Evolutionary conservation across 2,888 invertebrate species (phyloP), one percentile per base, ranked within the genome.

Genomic region (Drosophila multiciliata): DNA sequence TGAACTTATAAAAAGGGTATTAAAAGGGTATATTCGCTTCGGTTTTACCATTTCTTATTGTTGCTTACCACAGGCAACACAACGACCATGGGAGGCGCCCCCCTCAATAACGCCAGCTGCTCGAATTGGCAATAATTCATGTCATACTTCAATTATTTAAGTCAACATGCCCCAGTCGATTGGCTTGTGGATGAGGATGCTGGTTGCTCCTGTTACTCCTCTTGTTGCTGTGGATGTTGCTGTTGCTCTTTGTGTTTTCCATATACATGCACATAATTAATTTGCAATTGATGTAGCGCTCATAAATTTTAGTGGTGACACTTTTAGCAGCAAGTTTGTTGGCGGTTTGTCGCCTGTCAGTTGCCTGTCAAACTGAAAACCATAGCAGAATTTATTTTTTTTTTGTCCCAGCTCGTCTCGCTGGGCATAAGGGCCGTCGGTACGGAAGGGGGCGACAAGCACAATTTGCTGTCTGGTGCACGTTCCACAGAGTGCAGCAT

Each of bases 61-160:
- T 12, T 2, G 55, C 23, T 58, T 45, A 9, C n/a, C 32, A 50
- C 17, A 17, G 12, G n/a, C 49, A 12, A 17, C 33, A 26, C 12
- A 33, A 35, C 23, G 48, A n/a, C 12, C 35, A 48, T 38, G 48
- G 38, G 49, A 17, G 35, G 61, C 61, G 35, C 48, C 53, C 15
- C 32, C 23, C 23, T 1, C 15, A 17, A 23, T n/a, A 49, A 38
- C 57, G 42, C 63, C 75, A 75, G 62, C 60, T 57, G 65, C 61
- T 55, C 35, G 26, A 33, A 12, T 33, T 20, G 55, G 60, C 59
- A 53, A 77, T 79, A 85, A 68, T 59, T 85, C 85, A 77, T 77
- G 66, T 69, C 69, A 65, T 72, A 74, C 80, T 77, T 77, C 80
- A 75, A 82, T 85, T 85, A 80, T 75, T 59, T 60, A 71, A 82